Base-by-base conservation (phyloP, 2,888 invertebrate genomes). In the Spilarctia lutea region DNA sequence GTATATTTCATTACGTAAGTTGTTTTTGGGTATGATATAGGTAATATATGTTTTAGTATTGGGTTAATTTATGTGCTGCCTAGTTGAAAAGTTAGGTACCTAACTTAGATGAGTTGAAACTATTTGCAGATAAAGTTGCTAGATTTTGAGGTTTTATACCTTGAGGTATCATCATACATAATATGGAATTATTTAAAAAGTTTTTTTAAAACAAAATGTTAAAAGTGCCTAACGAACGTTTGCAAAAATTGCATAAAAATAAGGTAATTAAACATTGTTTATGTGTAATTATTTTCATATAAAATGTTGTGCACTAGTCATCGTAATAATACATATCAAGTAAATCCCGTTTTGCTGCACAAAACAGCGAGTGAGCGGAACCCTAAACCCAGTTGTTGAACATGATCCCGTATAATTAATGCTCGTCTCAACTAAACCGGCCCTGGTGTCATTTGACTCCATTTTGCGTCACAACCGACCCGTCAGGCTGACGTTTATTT, bases 371-470 rank as follows among this genome's bases (percentile, higher is more conserved):
- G 83, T 82, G 80, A 83, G 78, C 79, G 82, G 83, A 82, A 79
- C 86, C 87, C 87, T 80, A 81, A 82, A 81, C 80, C 76, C 84
- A 84, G 84, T 85, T 84, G 84, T 85, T 79, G 87, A 92, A 93
- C 87, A 88, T 88, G 92, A 93, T 89, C 90, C 91, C 78, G 88
- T 89, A 90, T 93, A 93, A 94, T 93, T 93, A 93, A 92, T 89
- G 91, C 89, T 87, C 89, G 91, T 92, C 92, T 92, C 92, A 87
- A 87, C 90, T 88, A 87, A 88, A 86, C 89, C 88, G 88, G 88
- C 88, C 86, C 84, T 80, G 85, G 80, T 84, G 90, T 86, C 85
- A 90, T 85, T 80, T 85, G 89, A 90, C 89, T 85, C 89, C 88
- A 76, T 80, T 83, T 82, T 84, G 87, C 88, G 87, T 89, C 89